Base-by-base conservation (phyloP, 2,113 vertebrate genomes). In the Mugil cephalus region DNA sequence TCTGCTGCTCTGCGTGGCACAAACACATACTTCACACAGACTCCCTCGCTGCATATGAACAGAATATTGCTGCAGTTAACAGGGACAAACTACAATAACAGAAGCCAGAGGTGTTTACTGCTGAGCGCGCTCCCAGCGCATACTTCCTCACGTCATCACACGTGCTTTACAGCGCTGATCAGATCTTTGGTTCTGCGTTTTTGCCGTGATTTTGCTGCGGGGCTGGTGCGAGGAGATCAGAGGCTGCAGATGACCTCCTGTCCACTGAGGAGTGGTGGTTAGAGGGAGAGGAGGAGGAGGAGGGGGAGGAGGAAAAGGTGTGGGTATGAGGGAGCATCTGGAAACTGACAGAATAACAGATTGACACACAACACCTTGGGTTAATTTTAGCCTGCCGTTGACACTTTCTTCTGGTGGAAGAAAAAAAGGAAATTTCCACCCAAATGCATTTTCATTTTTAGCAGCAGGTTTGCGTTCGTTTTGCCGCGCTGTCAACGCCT, bases 261-360 rank as follows among this genome's bases (percentile, higher is more conserved):
- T 58, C 61, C 21, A 47, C 68, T 54, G 67, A 76, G 56, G 56
- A 56, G 69, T 10, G 58, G 24, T 54, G 12, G 21, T 66, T 56
- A 46, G 54, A 65, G 60, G 71, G 51, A 55, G 42, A 66, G 17
- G 40, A 51, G 58, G 78, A 52, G 66, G 48, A 5, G 35, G 9
- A 24, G 4, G 18, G 1, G 6, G 17, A 30, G 24, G 24, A 24
- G 6, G 17, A 30, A 5, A 5, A 24, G 12, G 14, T 15, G 11
- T 1, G 7, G 14, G 30, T 24, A 30, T 30, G 10, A 43, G 69
- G 21, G 52, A 53, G 64, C 60, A 43, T 85, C 71, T 87, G 74
- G 73, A 73, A 80, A 65, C 66, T 65, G 80, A 65, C 74, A 73
- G 53, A 80, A 59, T 71, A 69, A 77, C 42, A 42, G 76, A 74